Evolutionary conservation across 2,797 vertebrate species (phyloP), one percentile per base, ranked within the genome.

Genomic region (Muraenolepis orangiensis): DNA sequence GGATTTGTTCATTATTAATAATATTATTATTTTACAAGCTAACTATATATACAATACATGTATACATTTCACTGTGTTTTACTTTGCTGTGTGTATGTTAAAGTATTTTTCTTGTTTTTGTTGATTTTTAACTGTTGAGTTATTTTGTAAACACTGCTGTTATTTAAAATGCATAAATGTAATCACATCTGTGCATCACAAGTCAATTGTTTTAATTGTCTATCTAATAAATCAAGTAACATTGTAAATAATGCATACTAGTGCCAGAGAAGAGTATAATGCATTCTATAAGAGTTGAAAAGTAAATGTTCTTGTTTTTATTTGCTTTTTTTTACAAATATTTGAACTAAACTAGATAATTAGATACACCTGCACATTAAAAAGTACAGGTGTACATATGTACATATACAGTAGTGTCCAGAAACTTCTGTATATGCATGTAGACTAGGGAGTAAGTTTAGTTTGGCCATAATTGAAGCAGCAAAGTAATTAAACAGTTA

Each of bases 381-480:
- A 23, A 26, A 64, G 23, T 64, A 64, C n/a, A 64, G 57, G 57
- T 64, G 11, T 26, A 20, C 5, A 51, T 8, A 26, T 57, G 23
- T 46, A 46, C 6, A 46, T 12, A 38, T 38, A 1, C 57, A 64
- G n/a, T 64, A 64, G 57, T 26, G 26, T 64, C n/a, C 26, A 64
- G 57, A 64, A 64, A 64, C 57, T 26, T 64, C 23, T 26, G 57
- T 26, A 64, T 64, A 13, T 13, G 23, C 51, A 23, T 57, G 51
- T 57, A n/a, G n/a, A 23, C 20, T 64, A 23, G 10, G 11, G 57
- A 64, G 57, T 38, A 6, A 38, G 36, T 64, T 64, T 26, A 64
- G 57, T 82, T 83, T 69, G 30, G 31, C 51, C n/a, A 26, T 85
- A 77, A 76, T 74, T 72, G 66, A 72, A 89, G 40, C 73, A 71